These are phyloP conservation scores for Podarcis siculus DNA, from an alignment of 2,797 vertebrate species.

Conservation along the genomic window DNA sequence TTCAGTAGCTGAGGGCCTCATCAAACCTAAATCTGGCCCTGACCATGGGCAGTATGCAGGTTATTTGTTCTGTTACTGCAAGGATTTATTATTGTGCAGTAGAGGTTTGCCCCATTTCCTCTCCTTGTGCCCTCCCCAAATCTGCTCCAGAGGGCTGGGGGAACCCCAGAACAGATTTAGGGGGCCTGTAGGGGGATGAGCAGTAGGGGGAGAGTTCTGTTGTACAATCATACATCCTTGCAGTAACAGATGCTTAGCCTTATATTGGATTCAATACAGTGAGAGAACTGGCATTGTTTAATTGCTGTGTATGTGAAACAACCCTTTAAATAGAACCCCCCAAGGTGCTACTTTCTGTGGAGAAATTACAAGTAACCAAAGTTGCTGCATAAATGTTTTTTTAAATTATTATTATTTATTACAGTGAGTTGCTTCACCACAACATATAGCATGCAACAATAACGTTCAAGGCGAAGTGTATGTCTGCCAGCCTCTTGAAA, in stretches of 20 bases:
- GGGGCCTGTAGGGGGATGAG: not conserved
- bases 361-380: slow-evolving; percentile 42
- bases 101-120: not conserved
- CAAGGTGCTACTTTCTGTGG: slow-evolving; percentile 36
- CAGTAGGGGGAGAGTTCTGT: no score
- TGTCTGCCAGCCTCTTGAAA: slow-evolving; percentile 75
- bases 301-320: slow-evolving; percentile 48
- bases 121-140: not conserved
- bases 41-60: no score
- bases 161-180: not conserved
- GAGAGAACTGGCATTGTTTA: slow-evolving; percentile 49
- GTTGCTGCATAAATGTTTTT: not conserved
- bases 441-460: not conserved
- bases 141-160: not conserved
- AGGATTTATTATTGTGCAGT: no score
- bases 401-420: slow-evolving; percentile 41
- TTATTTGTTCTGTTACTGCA: no score
- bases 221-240: no score
- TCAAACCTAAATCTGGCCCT: no score
- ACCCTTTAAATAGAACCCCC: slow-evolving; percentile 45
- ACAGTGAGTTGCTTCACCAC: slow-evolving; percentile 32
- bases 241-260: no score
- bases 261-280: no score
- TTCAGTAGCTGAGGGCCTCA: no score
- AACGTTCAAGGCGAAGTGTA: slow-evolving; percentile 47